These are phyloP conservation scores for Garra rufa DNA, from an alignment of 2,113 vertebrate genomes.

Conservation along the genomic window DNA sequence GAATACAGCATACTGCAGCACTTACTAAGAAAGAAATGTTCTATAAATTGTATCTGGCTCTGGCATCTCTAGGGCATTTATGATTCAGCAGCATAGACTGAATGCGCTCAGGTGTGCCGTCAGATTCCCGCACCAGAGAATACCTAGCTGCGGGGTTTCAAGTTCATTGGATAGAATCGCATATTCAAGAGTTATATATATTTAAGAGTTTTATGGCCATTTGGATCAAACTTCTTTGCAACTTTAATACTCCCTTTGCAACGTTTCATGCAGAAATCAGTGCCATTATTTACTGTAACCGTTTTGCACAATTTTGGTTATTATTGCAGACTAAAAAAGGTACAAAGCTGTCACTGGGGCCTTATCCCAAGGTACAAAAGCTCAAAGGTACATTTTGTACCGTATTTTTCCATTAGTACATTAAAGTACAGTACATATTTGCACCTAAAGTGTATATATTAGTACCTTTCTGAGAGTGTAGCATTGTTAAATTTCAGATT, in stretches of 20 bases:
- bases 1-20: not conserved
- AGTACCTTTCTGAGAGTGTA: too few relatives aligned
- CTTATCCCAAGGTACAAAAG: too few relatives aligned
- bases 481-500: too few relatives aligned
- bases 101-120: conserved; percentile 5
- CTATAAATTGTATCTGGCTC: conserved; percentile 10
- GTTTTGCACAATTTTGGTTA: not conserved
- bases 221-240: not conserved
- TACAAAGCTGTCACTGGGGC: not conserved
- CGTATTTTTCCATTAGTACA: too few relatives aligned
- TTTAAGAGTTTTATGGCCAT: not conserved
- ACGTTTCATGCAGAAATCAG: not conserved
- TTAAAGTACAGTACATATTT: too few relatives aligned
- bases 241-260: not conserved
- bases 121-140: conserved; percentile 10
- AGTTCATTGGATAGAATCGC: not conserved
- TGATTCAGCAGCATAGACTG: conserved; percentile 12
- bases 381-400: too few relatives aligned
- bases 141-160: not conserved
- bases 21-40: not conserved
- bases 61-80: not conserved
- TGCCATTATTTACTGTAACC: not conserved
- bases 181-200: conserved; percentile 1
- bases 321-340: not conserved
- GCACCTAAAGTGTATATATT: too few relatives aligned